Base-by-base conservation (phyloP, 2,113 vertebrate species). In the Actenoides lindsayi region DNA sequence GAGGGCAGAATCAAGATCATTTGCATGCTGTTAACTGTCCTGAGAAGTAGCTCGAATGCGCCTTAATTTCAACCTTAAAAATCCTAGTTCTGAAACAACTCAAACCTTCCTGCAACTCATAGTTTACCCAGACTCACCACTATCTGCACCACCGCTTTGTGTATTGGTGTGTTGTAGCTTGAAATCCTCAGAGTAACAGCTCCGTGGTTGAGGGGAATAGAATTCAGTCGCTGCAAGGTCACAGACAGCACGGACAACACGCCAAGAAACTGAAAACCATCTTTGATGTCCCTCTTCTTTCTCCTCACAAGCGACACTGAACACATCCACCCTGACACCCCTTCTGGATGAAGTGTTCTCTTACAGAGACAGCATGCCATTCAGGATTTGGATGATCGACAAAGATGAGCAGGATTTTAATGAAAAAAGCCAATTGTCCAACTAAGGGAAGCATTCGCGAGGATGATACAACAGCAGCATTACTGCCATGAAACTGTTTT, bases 371-470 rank as follows among this genome's bases (percentile, higher is more conserved):
- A 71, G 2, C 25, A 20, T 18, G 64, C 6, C 3, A 30, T 35
- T 30, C 33, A 39, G 27, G 82, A 82, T 71, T 53, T 42, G 27
- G 48, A 76, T 50, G 30, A 86, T 13, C 27, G 0, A 74, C 0
- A 0, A 88, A 85, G 0, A 1, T 16, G 12, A 92, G 5, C 6
- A 64, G 18, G 14, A 50, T 25, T 62, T 80, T 28, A 0, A 73
- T 23, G 25, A 62, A 88, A 86, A 93, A 71, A 71, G 27, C 2
- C 39, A 65, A 28, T 3, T 79, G 57, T 30, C 10, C 53, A 76
- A 3, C 10, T 39, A 68, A 23, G 6, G 19, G 31, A 73, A 82
- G 46, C 17, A 75, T 65, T 42, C 62, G 21, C 48, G 68, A 59
- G 71, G 78, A 64, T n/a, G 13, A 82, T 1, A 10, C 54, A 83